phyloP scores from a whole-genome alignment of 2,797 vertebrate species.

The Gadopsis bispinosus region DNA sequence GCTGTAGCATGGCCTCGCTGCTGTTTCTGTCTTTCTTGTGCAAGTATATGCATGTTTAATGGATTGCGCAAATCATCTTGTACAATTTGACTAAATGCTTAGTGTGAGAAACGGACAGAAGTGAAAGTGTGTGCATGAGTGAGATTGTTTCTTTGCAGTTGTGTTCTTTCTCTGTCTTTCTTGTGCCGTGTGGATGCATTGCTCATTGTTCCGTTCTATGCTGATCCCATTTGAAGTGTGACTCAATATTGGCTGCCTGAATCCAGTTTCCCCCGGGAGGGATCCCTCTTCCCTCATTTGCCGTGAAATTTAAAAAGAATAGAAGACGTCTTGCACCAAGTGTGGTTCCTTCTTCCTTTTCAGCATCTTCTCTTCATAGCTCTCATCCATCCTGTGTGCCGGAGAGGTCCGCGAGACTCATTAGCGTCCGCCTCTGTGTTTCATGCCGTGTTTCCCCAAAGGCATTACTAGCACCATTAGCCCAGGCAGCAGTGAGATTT shows the following conservation, averaged over 20 bases:
- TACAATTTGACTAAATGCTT: not conserved
- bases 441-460: conserved; percentile 85
- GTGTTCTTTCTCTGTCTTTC: conserved; percentile 9
- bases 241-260: conserved; percentile 53
- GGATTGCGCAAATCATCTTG: not conserved
- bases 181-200: conserved; percentile 8
- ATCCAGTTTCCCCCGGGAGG: conserved; percentile 48
- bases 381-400: conserved; percentile 68
- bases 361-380: conserved; percentile 45
- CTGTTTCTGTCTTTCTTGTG: not conserved
- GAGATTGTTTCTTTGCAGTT: not conserved
- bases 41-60: not conserved
- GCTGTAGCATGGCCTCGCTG: not conserved
- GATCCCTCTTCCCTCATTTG: conserved; percentile 54
- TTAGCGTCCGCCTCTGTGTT: conserved; percentile 86
- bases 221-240: conserved; percentile 58
- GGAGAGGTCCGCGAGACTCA: conserved; percentile 86
- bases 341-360: conserved; percentile 60
- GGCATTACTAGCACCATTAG: conserved; percentile 89
- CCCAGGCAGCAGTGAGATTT: conserved; percentile 80
- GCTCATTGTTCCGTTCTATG: conserved; percentile 27
- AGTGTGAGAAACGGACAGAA: not conserved
- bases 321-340: conserved; percentile 41
- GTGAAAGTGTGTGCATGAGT: not conserved
- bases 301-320: conserved; percentile 61